Evolutionary conservation across 1,140 invertebrate species (phyloP).

Genomic region (Pachypeltis micranthus): DNA sequence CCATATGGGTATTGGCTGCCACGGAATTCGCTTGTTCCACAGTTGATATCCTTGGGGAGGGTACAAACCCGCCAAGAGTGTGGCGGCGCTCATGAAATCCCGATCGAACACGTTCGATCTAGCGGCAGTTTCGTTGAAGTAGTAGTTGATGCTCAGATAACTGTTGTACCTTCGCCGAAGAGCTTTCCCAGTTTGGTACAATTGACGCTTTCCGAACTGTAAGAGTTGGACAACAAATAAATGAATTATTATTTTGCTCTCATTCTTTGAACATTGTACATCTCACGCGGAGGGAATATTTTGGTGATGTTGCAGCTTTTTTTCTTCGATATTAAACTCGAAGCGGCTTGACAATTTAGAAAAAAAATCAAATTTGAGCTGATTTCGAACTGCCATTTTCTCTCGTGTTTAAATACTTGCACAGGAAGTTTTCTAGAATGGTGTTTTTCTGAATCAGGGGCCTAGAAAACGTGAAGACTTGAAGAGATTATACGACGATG

Average conservation of each 20-base stretch:
- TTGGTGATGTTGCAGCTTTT: not conserved
- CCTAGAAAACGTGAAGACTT: no score
- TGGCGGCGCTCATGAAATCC: slow-evolving; percentile 78
- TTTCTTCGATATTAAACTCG: no score
- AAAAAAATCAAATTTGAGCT: not conserved
- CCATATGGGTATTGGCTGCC: slow-evolving; percentile 75
- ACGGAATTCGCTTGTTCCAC: slow-evolving; percentile 58
- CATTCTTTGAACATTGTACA: not conserved
- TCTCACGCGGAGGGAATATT: not conserved
- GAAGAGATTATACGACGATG: no score
- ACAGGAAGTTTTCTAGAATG: no score
- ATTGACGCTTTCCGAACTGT: slow-evolving; percentile 48
- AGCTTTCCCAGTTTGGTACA: slow-evolving; percentile 49
- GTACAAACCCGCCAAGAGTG: slow-evolving; percentile 70
- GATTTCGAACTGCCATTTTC: not conserved
- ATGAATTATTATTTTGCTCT: no score
- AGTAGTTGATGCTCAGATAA: slow-evolving; percentile 47
- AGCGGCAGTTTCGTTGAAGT: slow-evolving; percentile 48
- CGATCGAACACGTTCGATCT: slow-evolving; percentile 55
- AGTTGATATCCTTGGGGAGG: slow-evolving; percentile 53
- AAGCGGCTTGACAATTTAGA: no score
- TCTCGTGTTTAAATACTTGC: no score
- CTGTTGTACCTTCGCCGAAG: slow-evolving; percentile 46
- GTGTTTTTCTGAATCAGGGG: no score
- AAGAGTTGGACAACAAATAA: not conserved